phyloP scores from a whole-genome alignment of 2,797 vertebrate genomes.

The Austrolebias charrua region DNA sequence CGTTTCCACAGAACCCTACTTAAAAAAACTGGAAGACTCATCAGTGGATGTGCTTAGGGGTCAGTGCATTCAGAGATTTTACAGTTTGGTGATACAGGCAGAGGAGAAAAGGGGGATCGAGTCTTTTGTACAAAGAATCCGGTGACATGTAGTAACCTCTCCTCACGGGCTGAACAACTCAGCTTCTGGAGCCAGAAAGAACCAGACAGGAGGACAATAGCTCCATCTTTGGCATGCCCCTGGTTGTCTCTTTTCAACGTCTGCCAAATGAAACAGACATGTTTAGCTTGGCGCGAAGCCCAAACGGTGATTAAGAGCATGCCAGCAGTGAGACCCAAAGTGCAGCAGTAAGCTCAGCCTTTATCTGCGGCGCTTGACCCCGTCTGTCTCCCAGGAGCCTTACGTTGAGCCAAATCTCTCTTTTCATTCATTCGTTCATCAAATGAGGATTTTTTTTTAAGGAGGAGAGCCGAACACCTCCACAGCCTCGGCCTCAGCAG shows the following conservation, averaged over 20 bases:
- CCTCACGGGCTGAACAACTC: conserved; percentile 57
- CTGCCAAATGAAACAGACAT: conserved; percentile 23
- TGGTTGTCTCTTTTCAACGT: conserved; percentile 12
- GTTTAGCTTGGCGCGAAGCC: conserved; percentile 56
- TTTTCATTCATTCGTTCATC: conserved; percentile 63
- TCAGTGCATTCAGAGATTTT: conserved; percentile 44
- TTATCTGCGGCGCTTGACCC: conserved; percentile 62
- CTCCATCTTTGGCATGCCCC: conserved; percentile 44
- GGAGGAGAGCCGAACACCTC: conserved; percentile 31
- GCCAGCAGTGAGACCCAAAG: conserved; percentile 31
- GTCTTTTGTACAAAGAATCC: conserved; percentile 71
- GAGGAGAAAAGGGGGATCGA: conserved; percentile 14
- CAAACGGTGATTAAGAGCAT: conserved; percentile 36
- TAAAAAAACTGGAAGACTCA: too few species aligned
- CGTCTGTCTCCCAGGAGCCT: conserved; percentile 32
- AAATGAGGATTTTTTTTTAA: conserved; percentile 46
- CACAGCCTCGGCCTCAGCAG: conserved; percentile 32
- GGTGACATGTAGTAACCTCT: conserved; percentile 72
- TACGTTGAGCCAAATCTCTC: conserved; percentile 39
- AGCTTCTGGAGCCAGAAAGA: conserved; percentile 42
- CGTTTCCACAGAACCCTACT: too few species aligned
- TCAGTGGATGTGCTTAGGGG: not conserved
- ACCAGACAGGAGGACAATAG: conserved; percentile 52
- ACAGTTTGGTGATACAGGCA: conserved; percentile 51
- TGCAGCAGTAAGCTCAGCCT: conserved; percentile 15